phyloP scores from a whole-genome alignment of 2,797 vertebrate genomes.

The Decapterus maruadsi region DNA sequence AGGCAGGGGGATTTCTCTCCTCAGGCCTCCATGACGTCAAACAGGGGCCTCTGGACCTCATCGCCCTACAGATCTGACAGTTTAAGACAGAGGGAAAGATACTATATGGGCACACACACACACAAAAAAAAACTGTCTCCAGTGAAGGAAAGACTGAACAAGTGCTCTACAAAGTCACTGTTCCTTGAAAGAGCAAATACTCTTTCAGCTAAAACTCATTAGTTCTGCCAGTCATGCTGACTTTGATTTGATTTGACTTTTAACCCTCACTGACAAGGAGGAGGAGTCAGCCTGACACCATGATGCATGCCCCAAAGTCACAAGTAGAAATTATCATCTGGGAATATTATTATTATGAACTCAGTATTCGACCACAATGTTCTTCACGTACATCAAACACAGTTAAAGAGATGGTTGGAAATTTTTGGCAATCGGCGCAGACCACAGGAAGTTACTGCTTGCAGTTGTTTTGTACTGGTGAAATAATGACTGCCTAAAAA shows the following conservation, averaged over 20 bases:
- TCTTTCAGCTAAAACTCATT: slow-evolving; percentile 11
- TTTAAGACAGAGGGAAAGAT: slow-evolving; percentile 22
- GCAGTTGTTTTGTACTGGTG: background rate
- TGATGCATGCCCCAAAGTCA: background rate
- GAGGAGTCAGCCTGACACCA: background rate
- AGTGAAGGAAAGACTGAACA: background rate
- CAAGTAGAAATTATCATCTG: background rate
- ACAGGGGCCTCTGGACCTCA: slow-evolving; percentile 63
- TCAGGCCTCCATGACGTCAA: slow-evolving; percentile 60
- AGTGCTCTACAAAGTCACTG: background rate
- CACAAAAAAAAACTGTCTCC: background rate
- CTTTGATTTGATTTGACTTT: slow-evolving; percentile 15
- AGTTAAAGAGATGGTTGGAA: background rate
- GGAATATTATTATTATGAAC: background rate
- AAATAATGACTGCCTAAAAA: background rate
- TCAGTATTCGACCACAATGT: background rate
- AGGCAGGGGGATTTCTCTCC: slow-evolving; percentile 56
- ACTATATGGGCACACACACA: background rate
- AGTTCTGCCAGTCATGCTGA: background rate
- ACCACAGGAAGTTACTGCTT: background rate
- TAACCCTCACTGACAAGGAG: background rate
- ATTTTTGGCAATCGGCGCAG: background rate
- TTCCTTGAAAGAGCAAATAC: slow-evolving; percentile 4
- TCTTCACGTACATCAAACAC: background rate
- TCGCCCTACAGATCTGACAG: slow-evolving; percentile 50